phyloP scores from a whole-genome alignment of 2,113 vertebrate genomes.

The Pampusana beccarii region DNA sequence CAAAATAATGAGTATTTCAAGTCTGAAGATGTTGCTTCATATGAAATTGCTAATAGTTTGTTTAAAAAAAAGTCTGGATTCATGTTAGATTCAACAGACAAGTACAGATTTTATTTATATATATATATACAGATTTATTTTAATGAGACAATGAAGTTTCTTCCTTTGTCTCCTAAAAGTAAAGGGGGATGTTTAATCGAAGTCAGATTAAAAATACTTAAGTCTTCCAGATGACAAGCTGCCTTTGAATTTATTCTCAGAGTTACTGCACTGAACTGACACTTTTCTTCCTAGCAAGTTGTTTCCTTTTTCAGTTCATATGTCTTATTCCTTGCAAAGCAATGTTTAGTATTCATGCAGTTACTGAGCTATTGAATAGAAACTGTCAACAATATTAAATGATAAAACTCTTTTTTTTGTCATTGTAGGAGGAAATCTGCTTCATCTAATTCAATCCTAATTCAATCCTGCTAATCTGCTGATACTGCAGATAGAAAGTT shows the following conservation, averaged over 20 bases:
- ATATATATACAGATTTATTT: neutral
- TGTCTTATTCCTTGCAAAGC: neutral
- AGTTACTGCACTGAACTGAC: neutral
- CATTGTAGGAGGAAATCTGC: slow-evolving; percentile 70
- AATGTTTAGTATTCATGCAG: neutral
- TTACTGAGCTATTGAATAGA: neutral
- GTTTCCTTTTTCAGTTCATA: neutral
- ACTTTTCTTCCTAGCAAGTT: neutral
- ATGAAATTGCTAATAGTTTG: neutral
- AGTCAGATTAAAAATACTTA: neutral
- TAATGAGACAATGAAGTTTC: neutral
- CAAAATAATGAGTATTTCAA: neutral
- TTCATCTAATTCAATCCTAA: slow-evolving; percentile 60
- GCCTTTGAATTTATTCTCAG: neutral
- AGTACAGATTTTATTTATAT: neutral
- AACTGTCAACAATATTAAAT: slow-evolving; percentile 16
- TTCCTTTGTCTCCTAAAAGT: neutral
- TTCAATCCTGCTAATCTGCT: slow-evolving; percentile 65
- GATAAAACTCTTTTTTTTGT: slow-evolving; percentile 37
- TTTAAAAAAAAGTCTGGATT: neutral
- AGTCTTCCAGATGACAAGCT: neutral
- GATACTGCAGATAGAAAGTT: slow-evolving; percentile 72
- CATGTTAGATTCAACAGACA: neutral
- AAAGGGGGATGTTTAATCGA: neutral
- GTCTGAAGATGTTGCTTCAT: neutral